Base-by-base conservation (phyloP, 1,140 invertebrate species). In the Eupristina koningsbergeri region DNA sequence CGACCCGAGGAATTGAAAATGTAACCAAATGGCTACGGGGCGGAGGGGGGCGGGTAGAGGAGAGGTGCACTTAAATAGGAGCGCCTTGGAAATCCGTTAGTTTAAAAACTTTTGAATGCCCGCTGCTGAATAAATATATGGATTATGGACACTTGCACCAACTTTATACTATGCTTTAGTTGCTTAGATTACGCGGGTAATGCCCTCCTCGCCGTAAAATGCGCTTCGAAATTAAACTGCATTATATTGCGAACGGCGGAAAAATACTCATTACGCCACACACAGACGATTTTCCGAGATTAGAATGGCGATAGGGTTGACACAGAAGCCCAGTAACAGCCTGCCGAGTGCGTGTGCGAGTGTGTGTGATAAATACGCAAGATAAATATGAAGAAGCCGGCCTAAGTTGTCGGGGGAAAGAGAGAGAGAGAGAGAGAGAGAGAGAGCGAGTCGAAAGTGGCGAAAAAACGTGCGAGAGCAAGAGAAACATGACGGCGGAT, bases 1-100 rank as follows among this genome's bases (percentile, higher is more conserved):
- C n/a, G n/a, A n/a, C n/a, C 19, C 34, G 19, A 29, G 45, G 47
- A 73, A 69, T 67, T 69, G 77, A 67, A 64, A 63, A 71, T 71
- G 41, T 41, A 71, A 71, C 67, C 22, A 31, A 8, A n/a, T n/a
- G n/a, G n/a, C n/a, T n/a, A n/a, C n/a, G n/a, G n/a, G n/a, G n/a
- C n/a, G n/a, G n/a, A n/a, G n/a, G n/a, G n/a, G n/a, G n/a, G n/a
- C n/a, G n/a, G n/a, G n/a, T n/a, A n/a, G n/a, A 71, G 41, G 26
- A 3, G 6, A 67, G 15, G 36, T 17, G 5, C 9, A 36, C 64
- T 67, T 67, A 34, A 67, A 67, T 67, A 17, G 31, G 17, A 36
- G 15, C 17, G 19, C 15, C 1, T 36, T 5, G 64, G 17, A 39
- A 67, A 36, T 67, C 8, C 31, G 31, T 36, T 34, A 67, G 31